Evolutionary conservation across 2,797 vertebrate genomes (phyloP).

Genomic region (Anableps anableps): DNA sequence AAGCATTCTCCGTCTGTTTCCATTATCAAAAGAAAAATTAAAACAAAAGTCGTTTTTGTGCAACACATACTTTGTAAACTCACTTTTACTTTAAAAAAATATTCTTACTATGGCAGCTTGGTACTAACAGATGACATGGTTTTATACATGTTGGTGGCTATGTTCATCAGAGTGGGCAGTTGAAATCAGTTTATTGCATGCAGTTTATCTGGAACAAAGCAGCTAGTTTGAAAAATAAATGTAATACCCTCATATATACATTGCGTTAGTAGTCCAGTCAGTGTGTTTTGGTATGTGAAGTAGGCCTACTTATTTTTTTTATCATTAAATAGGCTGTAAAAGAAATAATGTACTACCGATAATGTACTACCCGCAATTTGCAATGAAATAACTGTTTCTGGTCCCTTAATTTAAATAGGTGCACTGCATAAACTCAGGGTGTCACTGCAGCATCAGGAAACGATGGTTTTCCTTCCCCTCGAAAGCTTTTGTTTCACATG

Average conservation of each 20-base stretch:
- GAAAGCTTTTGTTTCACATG: neutral
- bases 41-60: neutral
- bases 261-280: too few relatives aligned
- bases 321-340: neutral
- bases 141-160: neutral
- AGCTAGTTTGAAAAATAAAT: neutral
- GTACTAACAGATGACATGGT: neutral
- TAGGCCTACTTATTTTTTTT: neutral
- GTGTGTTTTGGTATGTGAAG: neutral
- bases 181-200: neutral
- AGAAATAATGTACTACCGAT: neutral
- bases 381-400: neutral
- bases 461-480: neutral
- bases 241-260: neutral
- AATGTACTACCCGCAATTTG: too few relatives aligned
- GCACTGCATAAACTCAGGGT: neutral
- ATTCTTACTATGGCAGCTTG: too few relatives aligned
- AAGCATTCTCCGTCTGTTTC: neutral
- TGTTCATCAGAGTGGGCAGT: neutral
- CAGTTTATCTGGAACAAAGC: neutral
- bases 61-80: neutral
- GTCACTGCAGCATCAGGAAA: constrained; percentile 1
- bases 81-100: too few relatives aligned
- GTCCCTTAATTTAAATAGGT: too few relatives aligned
- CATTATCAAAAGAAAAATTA: neutral